Evolutionary conservation across 2,888 invertebrate genomes (phyloP).

Genomic region (Dendrolimus houi): DNA sequence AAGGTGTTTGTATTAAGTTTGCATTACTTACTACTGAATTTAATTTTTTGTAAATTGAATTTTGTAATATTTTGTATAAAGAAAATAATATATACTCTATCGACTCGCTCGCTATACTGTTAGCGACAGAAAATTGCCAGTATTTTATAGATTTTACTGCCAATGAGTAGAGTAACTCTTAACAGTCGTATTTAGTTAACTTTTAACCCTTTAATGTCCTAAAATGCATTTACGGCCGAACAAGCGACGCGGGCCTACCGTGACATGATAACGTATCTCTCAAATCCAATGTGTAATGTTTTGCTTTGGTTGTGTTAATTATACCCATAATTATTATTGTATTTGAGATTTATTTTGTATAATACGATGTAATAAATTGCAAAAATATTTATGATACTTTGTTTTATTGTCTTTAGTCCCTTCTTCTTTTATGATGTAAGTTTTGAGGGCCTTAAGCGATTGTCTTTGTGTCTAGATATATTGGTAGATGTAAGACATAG

Average conservation of each 20-base stretch:
- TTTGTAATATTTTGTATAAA: no score
- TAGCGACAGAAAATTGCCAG: slow-evolving; percentile 27
- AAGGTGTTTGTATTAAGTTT: no score
- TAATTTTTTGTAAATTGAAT: no score
- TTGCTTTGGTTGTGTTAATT: slow-evolving; percentile 76
- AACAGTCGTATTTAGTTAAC: slow-evolving; percentile 53
- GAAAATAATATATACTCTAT: no score
- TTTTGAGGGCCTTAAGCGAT: no score
- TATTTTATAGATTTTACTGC: slow-evolving; percentile 45
- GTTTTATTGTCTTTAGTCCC: slow-evolving; percentile 4
- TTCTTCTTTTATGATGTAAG: no score
- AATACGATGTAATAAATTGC: slow-evolving; percentile 73
- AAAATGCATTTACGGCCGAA: slow-evolving; percentile 59
- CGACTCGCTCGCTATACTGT: no score
- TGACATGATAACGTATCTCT: slow-evolving; percentile 47
- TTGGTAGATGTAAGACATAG: no score
- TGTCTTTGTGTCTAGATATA: no score
- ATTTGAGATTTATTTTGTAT: slow-evolving; percentile 75
- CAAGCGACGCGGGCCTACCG: slow-evolving; percentile 35
- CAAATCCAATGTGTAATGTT: slow-evolving; percentile 70
- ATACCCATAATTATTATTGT: slow-evolving; percentile 68
- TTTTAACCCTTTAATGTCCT: slow-evolving; percentile 40
- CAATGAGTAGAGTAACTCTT: slow-evolving; percentile 51
- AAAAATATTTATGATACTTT: slow-evolving; percentile 33
- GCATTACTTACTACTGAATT: no score